Percentiles rank a stretch among this genome's conserved stretches.
phyloP scores from a whole-genome alignment of 2,113 vertebrate species.

The Eurypyga helias region DNA sequence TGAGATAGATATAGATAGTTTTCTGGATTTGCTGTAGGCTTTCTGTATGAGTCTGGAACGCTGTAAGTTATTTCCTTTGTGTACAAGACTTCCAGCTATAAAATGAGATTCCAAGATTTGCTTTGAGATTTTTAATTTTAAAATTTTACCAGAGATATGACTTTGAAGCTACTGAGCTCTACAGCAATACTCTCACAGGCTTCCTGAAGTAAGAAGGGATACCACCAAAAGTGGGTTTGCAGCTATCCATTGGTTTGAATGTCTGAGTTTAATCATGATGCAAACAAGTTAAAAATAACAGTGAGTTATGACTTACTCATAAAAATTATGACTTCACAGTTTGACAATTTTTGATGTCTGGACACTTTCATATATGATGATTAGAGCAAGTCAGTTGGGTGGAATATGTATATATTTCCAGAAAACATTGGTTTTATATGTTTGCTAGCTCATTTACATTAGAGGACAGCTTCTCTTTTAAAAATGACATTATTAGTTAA shows the following conservation, averaged over 20 bases:
- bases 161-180: background rate
- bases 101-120: background rate
- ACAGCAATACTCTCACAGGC: background rate
- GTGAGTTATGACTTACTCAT: background rate
- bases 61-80: background rate
- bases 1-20: background rate
- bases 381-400: background rate
- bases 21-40: background rate
- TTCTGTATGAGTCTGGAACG: background rate
- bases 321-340: background rate
- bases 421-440: background rate
- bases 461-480: background rate
- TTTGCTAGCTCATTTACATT: background rate
- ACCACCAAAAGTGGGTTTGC: background rate
- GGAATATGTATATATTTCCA: background rate
- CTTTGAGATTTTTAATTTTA: background rate
- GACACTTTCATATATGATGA: background rate
- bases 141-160: background rate
- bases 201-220: background rate
- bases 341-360: background rate
- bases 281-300: rapidly evolving
- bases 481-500: background rate
- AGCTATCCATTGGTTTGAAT: background rate
- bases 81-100: background rate
- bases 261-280: background rate